phyloP scores from a whole-genome alignment of 2,888 invertebrate species.

The Morpho deidamia region DNA sequence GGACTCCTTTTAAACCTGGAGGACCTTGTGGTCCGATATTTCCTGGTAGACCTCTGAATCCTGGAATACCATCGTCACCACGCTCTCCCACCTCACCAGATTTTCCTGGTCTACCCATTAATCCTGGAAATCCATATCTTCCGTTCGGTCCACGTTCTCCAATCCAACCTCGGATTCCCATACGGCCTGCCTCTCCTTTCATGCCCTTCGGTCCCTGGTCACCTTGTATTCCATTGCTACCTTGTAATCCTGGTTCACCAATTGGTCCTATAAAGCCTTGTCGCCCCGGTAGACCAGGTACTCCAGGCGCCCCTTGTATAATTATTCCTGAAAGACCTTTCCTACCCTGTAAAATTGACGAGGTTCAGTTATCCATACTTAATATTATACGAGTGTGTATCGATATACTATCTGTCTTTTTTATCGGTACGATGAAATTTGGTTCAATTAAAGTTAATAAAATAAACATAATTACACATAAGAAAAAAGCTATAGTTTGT shows the following conservation, averaged over 20 bases:
- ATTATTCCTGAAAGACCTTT: conserved; percentile 56
- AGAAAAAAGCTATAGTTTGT: not conserved
- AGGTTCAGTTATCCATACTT: too few species aligned
- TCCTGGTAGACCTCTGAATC: conserved; percentile 86
- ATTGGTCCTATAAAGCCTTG: conserved; percentile 81
- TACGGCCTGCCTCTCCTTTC: conserved; percentile 75
- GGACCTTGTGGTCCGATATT: conserved; percentile 51
- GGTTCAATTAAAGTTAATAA: not conserved
- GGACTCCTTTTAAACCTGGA: conserved; percentile 44
- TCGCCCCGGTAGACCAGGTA: conserved; percentile 84
- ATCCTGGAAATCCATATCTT: conserved; percentile 61
- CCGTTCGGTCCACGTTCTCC: conserved; percentile 64
- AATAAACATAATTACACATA: conserved; percentile 23
- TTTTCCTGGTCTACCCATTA: conserved; percentile 44
- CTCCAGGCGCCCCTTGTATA: conserved; percentile 82
- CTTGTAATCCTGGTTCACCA: conserved; percentile 74
- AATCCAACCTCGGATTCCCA: conserved; percentile 49
- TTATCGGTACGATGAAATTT: too few species aligned
- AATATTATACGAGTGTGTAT: too few species aligned
- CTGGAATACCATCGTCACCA: conserved; percentile 62
- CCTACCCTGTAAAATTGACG: conserved; percentile 44
- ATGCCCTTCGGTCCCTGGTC: conserved; percentile 68
- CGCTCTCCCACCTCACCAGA: conserved; percentile 57
- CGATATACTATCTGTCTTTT: too few species aligned
- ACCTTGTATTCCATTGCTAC: conserved; percentile 56